Evolutionary conservation across 2,113 vertebrate species (phyloP), one percentile per base, ranked within the genome.

Genomic region (Tachysurus vachellii): DNA sequence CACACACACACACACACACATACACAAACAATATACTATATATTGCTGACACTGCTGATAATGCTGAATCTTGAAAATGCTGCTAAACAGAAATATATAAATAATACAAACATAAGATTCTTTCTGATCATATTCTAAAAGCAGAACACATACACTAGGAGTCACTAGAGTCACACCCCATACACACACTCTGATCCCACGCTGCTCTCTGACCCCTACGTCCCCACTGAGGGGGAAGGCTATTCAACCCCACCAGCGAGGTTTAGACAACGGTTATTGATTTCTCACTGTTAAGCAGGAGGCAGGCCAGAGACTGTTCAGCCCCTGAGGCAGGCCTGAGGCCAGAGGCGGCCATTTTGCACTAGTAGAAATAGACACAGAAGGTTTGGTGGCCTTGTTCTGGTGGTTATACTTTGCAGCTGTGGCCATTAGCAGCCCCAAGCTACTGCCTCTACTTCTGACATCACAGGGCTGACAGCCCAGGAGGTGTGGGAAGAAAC

Each of bases 401-500:
- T 88, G 62, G 44, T 92, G 88, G 87, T 91, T 91, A 91, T 89
- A 54, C 89, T 92, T 88, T 94, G 91, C 94, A 95, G 94, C 93
- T 95, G 94, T 87, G 89, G 90, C 94, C 92, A 93, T 95, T 95
- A 95, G 91, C 83, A 81, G 88, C 61, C 85, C 87, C 87, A 87
- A 86, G 71, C 91, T 87, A 86, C 64, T 47, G 86, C 87, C 85
- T 93, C 89, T 91, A 89, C 91, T 90, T 89, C 85, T 75, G 88
- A 89, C 90, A 88, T 91, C 85, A 56, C 85, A 80, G 85, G 89
- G 0, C 90, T 93, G 94, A 95, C 94, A 95, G 94, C 93, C 92
- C 93, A 91, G 88, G 91, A 94, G 77, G 94, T 95, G 94, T 94
- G 92, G 93, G 90, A 91, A 90, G 90, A 94, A 90, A 82, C n/a